Evolutionary conservation across 23 tunicate species (phyloP).

Genomic region (Trididemnum nubilum): DNA sequence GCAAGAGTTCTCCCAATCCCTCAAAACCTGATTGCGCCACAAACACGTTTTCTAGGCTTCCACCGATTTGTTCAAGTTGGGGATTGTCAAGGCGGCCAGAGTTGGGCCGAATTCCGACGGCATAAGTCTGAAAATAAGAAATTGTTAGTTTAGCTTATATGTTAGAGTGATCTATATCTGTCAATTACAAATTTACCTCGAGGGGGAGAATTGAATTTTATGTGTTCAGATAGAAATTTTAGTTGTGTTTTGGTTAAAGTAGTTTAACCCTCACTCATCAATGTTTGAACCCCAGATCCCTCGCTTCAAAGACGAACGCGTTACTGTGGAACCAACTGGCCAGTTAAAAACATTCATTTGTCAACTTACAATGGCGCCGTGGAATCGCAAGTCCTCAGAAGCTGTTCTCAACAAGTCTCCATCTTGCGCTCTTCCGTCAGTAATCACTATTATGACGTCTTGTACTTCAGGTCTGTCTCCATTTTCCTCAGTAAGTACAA

Average conservation of each 20-base stretch:
- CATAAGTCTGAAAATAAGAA: slow-evolving; percentile 21
- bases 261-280: no score
- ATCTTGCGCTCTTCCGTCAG: slow-evolving; percentile 27
- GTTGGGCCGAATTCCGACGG: slow-evolving; percentile 8
- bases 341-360: no score
- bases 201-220: no score
- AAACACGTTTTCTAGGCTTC: background rate
- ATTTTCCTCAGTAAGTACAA: background rate
- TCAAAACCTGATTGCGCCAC: slow-evolving; percentile 1
- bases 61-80: slow-evolving; percentile 9
- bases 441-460: slow-evolving; percentile 16
- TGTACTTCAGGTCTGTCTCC: slow-evolving; percentile 29
- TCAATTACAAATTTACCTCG: no score
- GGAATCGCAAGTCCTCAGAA: background rate
- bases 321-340: no score
- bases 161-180: no score
- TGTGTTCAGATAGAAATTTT: no score
- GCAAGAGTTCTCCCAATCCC: slow-evolving; percentile 2
- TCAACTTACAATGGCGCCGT: slow-evolving; percentile 14
- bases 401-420: background rate
- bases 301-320: no score
- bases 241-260: no score
- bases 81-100: background rate
- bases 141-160: no score
- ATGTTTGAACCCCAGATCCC: no score